phyloP scores from a whole-genome alignment of 2,888 invertebrate species.

The Drosophila melanosoma region DNA sequence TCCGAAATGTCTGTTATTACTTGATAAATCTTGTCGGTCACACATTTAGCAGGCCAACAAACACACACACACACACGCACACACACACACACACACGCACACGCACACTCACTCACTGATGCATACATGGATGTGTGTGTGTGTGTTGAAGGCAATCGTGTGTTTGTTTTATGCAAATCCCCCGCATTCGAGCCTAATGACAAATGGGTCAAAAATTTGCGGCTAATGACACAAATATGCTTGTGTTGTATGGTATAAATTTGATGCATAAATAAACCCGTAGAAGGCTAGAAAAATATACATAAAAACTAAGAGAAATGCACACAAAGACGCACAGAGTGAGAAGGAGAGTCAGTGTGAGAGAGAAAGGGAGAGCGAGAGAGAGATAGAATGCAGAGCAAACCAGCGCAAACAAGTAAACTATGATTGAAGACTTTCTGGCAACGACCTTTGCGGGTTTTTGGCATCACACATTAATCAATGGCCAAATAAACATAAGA shows the following conservation, averaged over 20 bases:
- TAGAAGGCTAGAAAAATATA: slow-evolving; percentile 31
- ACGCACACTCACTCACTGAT: neutral
- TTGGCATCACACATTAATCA: slow-evolving; percentile 65
- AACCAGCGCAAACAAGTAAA: slow-evolving; percentile 34
- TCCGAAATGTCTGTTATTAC: slow-evolving; percentile 81
- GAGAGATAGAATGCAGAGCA: neutral
- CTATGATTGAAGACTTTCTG: slow-evolving; percentile 71
- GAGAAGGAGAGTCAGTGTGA: neutral
- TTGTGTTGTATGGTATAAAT: slow-evolving; percentile 70
- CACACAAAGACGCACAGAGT: neutral
- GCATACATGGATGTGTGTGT: slow-evolving; percentile 1
- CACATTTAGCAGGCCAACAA: slow-evolving; percentile 62
- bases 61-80: slow-evolving; percentile 1
- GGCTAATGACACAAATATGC: slow-evolving; percentile 81
- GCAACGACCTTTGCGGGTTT: slow-evolving; percentile 46
- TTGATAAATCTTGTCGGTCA: slow-evolving; percentile 81
- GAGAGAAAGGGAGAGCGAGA: too few species aligned
- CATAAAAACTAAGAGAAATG: slow-evolving; percentile 10
- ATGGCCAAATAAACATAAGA: slow-evolving; percentile 73
- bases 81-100: neutral
- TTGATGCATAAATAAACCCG: slow-evolving; percentile 73
- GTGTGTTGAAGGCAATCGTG: slow-evolving; percentile 37
- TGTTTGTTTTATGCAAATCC: slow-evolving; percentile 79
- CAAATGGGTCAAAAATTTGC: slow-evolving; percentile 80
- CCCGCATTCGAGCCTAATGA: slow-evolving; percentile 71